These are phyloP conservation scores for Seriola quinqueradiata DNA, from an alignment of 2,113 vertebrate species.

Conservation along the genomic window DNA sequence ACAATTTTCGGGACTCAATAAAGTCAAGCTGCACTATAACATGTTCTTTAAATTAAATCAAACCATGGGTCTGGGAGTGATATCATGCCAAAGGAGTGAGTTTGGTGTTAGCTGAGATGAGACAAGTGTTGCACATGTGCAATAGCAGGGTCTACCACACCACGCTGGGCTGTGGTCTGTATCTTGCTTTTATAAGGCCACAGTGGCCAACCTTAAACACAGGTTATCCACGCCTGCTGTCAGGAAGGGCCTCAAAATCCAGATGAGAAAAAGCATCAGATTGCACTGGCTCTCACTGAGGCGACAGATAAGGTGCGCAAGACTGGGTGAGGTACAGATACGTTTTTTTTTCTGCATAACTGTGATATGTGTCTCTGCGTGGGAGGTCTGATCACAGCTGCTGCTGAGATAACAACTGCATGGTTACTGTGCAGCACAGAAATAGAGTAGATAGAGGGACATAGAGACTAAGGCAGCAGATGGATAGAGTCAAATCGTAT, in stretches of 20 bases:
- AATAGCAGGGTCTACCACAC: slow-evolving; percentile 6
- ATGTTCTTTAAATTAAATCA: slow-evolving; percentile 10
- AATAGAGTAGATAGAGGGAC: neutral
- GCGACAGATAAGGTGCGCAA: slow-evolving; percentile 6
- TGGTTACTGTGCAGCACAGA: neutral
- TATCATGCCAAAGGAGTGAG: neutral
- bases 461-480: neutral
- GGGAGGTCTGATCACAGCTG: slow-evolving; percentile 15
- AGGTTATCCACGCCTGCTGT: slow-evolving; percentile 53
- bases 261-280: slow-evolving; percentile 13
- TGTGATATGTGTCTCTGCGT: neutral
- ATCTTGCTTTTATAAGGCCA: slow-evolving; percentile 57
- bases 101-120: neutral
- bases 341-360: neutral
- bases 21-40: neutral
- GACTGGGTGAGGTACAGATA: neutral
- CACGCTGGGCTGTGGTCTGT: slow-evolving; percentile 44
- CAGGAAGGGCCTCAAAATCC: slow-evolving; percentile 13
- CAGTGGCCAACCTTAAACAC: slow-evolving; percentile 64
- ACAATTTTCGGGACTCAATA: slow-evolving; percentile 14
- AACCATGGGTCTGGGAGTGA: neutral
- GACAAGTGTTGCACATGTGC: slow-evolving; percentile 28
- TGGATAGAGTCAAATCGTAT: neutral
- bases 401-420: neutral
- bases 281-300: neutral